phyloP scores from a whole-genome alignment of 2,113 vertebrate genomes.

The Ameiurus melas region DNA sequence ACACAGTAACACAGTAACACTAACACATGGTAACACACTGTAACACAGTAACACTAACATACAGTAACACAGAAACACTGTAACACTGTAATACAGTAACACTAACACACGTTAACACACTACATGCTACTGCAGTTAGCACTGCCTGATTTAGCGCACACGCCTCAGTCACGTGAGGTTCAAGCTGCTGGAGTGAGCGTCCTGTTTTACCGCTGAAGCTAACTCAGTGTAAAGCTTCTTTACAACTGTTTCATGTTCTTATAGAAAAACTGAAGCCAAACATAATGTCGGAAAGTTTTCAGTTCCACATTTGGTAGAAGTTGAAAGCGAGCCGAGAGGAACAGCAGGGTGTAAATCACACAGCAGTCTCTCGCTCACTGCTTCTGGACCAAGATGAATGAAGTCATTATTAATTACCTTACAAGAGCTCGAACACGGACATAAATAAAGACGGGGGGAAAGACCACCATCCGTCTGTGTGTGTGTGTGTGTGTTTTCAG shows the following conservation, averaged over 20 bases:
- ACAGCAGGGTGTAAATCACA: slow-evolving; percentile 54
- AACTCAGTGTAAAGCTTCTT: too few relatives aligned
- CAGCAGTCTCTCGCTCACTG: slow-evolving; percentile 54
- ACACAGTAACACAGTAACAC: too few relatives aligned
- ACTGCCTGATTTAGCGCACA: too few relatives aligned
- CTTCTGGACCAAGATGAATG: slow-evolving; percentile 69
- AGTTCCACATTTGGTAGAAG: neutral
- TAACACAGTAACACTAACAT: too few relatives aligned
- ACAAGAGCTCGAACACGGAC: slow-evolving; percentile 53
- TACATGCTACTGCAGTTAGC: too few relatives aligned
- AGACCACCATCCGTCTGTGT: slow-evolving; percentile 35
- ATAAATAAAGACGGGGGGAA: slow-evolving; percentile 61
- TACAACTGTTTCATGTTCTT: neutral
- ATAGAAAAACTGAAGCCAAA: neutral
- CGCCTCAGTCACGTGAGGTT: neutral
- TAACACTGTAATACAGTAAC: too few relatives aligned
- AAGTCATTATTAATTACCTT: slow-evolving; percentile 71
- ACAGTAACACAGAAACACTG: too few relatives aligned
- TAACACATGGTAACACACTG: too few relatives aligned
- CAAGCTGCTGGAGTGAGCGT: too few relatives aligned
- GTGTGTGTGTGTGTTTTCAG: neutral
- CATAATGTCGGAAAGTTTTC: neutral
- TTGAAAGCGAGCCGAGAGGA: neutral
- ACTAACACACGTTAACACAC: too few relatives aligned
- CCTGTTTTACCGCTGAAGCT: neutral